Percentiles rank a stretch among this genome's conserved stretches.
These are phyloP conservation scores for Leucoraja ocellata DNA, from an alignment of 2,797 vertebrate species.

Conservation along the genomic window DNA sequence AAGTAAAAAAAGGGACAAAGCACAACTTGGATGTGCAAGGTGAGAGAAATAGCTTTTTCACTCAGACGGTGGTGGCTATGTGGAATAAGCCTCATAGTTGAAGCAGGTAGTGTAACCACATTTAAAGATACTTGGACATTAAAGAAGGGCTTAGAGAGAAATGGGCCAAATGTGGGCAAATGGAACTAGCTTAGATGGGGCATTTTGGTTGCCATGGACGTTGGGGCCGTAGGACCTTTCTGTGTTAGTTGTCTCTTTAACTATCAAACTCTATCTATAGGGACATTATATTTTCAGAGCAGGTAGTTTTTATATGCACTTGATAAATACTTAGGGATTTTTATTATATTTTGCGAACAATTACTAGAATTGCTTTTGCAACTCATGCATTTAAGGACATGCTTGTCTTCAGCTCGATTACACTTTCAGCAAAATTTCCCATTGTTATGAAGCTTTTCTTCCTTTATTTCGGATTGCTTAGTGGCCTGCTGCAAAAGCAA, in stretches of 20 bases:
- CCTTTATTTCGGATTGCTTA: neutral
- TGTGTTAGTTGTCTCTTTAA: too few species aligned
- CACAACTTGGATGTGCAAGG: neutral
- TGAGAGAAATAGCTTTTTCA: too few species aligned
- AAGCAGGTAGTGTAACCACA: too few species aligned
- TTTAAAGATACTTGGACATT: too few species aligned
- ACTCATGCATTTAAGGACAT: neutral
- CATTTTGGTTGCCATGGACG: too few species aligned
- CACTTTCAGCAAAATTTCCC: neutral
- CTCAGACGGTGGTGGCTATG: too few species aligned
- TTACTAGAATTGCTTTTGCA: neutral
- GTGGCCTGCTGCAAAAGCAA: neutral
- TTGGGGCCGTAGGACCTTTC: too few species aligned
- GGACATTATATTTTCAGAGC: neutral
- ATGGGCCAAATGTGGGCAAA: too few species aligned
- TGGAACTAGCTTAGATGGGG: too few species aligned
- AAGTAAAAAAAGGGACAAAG: neutral
- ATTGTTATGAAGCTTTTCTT: neutral
- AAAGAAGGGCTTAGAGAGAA: too few species aligned
- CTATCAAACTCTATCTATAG: neutral
- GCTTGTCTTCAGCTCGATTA: neutral
- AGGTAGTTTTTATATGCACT: neutral
- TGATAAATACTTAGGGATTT: neutral
- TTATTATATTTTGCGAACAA: neutral
- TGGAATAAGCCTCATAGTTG: too few species aligned